Evolutionary conservation across 2,113 vertebrate genomes (phyloP).

Genomic region (Meles meles): DNA sequence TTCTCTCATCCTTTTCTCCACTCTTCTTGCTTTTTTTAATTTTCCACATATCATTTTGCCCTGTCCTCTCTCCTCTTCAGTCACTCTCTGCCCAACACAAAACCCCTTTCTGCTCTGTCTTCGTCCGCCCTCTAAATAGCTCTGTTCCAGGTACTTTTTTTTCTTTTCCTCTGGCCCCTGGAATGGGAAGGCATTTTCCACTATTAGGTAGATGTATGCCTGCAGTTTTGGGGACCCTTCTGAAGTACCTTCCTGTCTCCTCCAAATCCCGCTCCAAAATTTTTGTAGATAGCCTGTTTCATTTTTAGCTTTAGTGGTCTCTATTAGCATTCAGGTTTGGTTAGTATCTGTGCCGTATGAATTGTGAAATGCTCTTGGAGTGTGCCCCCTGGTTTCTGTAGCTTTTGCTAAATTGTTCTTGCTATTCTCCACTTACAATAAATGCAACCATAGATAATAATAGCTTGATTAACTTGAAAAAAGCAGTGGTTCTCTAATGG

Average conservation of each 20-base stretch:
- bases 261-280: background rate
- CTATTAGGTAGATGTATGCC: background rate
- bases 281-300: background rate
- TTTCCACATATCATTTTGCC: background rate
- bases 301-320: background rate
- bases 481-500: background rate
- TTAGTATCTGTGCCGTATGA: background rate
- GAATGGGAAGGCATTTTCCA: background rate
- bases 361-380: background rate
- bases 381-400: background rate
- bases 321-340: conserved; percentile 15
- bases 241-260: background rate
- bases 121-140: background rate
- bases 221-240: background rate
- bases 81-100: background rate
- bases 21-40: background rate
- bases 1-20: background rate
- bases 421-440: background rate
- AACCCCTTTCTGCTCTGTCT: background rate
- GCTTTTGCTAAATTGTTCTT: background rate
- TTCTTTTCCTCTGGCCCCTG: background rate
- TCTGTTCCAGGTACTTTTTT: background rate
- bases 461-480: background rate
- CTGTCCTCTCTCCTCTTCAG: background rate
- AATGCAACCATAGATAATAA: background rate